Conservation (phyloP, 2,797 vertebrate genomes). For the Cossypha niveicapilla region DNA sequence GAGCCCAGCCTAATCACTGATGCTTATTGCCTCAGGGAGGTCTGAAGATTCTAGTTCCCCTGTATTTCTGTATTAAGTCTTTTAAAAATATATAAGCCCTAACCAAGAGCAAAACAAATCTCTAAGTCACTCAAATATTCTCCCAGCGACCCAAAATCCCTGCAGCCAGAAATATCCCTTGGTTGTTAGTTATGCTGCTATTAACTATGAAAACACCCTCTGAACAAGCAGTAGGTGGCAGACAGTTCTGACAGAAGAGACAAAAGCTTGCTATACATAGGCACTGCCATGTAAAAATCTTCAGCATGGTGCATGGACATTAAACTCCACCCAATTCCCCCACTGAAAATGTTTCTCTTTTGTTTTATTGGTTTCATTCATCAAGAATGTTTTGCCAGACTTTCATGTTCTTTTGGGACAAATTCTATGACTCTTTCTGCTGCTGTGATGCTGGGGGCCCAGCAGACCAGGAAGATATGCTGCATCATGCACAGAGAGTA, state of each 20-base stretch:
- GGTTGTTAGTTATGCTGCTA: constrained; percentile 37
- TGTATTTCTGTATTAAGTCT: neutral
- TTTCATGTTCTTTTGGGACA: neutral
- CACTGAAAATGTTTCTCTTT: neutral
- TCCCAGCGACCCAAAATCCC: neutral
- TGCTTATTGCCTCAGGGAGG: constrained; percentile 37
- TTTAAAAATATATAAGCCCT: constrained; percentile 39
- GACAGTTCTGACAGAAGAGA: constrained; percentile 6
- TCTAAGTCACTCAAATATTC: neutral
- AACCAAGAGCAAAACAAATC: constrained; percentile 19
- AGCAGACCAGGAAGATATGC: neutral
- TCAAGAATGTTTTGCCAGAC: neutral
- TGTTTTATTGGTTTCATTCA: constrained; percentile 12
- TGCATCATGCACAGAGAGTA: neutral
- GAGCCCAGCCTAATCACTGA: constrained; percentile 24
- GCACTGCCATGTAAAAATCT: neutral
- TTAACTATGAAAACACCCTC: constrained; percentile 24
- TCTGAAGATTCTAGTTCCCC: constrained; percentile 42
- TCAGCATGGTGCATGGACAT: neutral
- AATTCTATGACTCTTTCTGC: neutral
- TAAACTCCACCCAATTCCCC: neutral
- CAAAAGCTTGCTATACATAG: constrained; percentile 1
- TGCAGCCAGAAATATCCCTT: constrained; percentile 18
- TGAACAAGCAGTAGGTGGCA: constrained; percentile 46
- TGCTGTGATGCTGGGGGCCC: neutral